These are phyloP conservation scores for Ferrisia virgata DNA, from an alignment of 2,888 invertebrate species.

Conservation along the genomic window DNA sequence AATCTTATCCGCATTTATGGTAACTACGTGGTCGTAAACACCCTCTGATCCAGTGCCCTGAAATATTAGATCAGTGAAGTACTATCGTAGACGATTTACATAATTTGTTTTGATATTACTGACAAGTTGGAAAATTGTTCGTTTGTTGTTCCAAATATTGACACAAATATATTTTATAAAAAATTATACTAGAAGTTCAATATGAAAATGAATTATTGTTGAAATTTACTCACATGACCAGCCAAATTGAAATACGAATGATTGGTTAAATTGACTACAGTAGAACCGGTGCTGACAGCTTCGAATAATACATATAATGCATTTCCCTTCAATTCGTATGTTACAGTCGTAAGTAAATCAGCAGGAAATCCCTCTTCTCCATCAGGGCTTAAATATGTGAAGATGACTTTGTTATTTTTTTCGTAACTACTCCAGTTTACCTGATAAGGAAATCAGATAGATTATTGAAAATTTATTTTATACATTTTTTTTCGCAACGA, in stretches of 20 bases:
- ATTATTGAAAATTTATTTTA: no score
- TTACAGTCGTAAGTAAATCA: constrained; percentile 56
- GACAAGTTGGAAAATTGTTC: no score
- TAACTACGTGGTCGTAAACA: constrained; percentile 67
- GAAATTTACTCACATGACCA: constrained; percentile 60
- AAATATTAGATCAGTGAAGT: constrained; percentile 45
- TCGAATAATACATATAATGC: constrained; percentile 57
- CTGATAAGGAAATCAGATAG: constrained; percentile 50
- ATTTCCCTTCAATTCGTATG: constrained; percentile 57
- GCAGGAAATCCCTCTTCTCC: constrained; percentile 65
- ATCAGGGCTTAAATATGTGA: constrained; percentile 58
- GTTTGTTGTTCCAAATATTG: no score
- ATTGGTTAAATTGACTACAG: constrained; percentile 62
- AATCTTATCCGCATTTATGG: constrained; percentile 73
- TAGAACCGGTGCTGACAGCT: constrained; percentile 58
- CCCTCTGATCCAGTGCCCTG: constrained; percentile 63
- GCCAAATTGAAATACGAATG: constrained; percentile 64
- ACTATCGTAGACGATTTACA: background rate
- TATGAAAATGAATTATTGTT: no score
- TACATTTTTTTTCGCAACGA: no score
- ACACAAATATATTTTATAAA: no score
- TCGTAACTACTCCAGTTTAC: constrained; percentile 57
- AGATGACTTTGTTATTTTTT: constrained; percentile 53
- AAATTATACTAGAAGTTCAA: no score
- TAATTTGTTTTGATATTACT: no score